A percentile compares a stretch with the other conserved stretches of the same genome.
Conservation (phyloP, 23 tunicate species). For the Trididemnum clinides region DNA sequence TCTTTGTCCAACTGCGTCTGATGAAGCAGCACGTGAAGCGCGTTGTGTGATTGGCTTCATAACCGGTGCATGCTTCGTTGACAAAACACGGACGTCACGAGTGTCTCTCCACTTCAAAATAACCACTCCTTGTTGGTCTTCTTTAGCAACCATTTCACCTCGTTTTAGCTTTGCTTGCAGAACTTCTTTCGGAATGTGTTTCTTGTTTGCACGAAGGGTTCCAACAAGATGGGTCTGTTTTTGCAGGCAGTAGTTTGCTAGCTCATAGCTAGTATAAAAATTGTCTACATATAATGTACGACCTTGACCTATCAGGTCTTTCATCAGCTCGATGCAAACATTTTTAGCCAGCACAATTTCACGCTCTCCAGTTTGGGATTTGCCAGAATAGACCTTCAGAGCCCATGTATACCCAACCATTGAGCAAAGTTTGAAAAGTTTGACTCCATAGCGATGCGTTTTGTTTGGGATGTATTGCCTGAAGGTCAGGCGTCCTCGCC, state of each 20-base stretch:
- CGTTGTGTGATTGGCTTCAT: conserved; percentile 9
- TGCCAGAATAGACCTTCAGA: conserved; percentile 17
- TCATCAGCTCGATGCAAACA: conserved; percentile 19
- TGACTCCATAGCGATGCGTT: conserved; percentile 29
- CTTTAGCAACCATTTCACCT: conserved; percentile 43
- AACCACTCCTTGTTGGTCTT: conserved; percentile 34
- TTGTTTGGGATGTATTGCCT: conserved; percentile 37
- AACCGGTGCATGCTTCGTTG: conserved; percentile 36
- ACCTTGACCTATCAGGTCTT: conserved; percentile 26
- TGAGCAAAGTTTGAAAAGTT: conserved; percentile 36
- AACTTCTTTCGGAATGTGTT: conserved; percentile 20
- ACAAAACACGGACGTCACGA: conserved; percentile 16
- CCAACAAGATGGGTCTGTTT: conserved; percentile 35
- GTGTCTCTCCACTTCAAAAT: conserved; percentile 43
- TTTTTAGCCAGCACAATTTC: conserved; percentile 31
- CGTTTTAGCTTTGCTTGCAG: conserved; percentile 23
- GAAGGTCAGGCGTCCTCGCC: conserved; percentile 31
- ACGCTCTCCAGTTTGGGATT: conserved; percentile 25
- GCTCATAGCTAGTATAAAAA: conserved; percentile 33
- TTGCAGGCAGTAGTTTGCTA: conserved; percentile 11
- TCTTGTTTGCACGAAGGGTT: conserved; percentile 27
- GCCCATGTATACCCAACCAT: conserved; percentile 20
- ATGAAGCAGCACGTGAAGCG: not conserved
- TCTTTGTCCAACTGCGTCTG: conserved; percentile 15
- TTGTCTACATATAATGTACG: conserved; percentile 37